These are phyloP conservation scores for Laterallus jamaicensis DNA, from an alignment of 2,113 vertebrate species.

Conservation along the genomic window DNA sequence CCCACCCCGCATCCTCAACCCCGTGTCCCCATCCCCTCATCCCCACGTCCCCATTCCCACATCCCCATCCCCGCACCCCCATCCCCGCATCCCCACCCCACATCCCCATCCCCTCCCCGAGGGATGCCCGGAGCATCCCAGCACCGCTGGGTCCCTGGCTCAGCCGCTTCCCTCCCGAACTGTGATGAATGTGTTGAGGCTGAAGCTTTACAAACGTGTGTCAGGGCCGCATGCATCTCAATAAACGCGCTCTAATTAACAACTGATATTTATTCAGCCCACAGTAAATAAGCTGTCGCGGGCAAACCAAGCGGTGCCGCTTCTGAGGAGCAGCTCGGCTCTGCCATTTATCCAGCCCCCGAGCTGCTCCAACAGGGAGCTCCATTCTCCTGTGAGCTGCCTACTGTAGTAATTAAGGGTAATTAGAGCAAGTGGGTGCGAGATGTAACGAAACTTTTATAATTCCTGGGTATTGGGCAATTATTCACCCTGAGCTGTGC, in stretches of 20 bases:
- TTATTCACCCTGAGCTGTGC: background rate
- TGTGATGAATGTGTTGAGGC: background rate
- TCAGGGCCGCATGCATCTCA: background rate
- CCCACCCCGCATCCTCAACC: no score
- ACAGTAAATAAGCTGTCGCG: background rate
- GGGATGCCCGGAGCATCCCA: background rate
- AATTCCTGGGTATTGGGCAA: background rate
- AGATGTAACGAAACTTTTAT: background rate
- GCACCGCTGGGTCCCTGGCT: background rate
- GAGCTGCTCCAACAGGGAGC: background rate
- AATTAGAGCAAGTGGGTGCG: constrained; percentile 41
- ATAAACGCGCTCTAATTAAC: constrained; percentile 49
- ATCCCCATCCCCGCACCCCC: no score
- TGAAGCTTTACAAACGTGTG: background rate
- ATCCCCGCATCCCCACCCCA: background rate
- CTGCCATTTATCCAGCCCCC: background rate
- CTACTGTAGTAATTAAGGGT: constrained; percentile 47
- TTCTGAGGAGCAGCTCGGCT: background rate
- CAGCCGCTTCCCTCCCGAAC: background rate
- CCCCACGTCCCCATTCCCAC: no score
- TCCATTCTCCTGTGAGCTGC: background rate
- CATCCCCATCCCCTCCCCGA: background rate
- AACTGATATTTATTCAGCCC: background rate
- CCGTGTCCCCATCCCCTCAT: no score
- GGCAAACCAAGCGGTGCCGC: background rate